Evolutionary conservation across 2,797 vertebrate species (phyloP).

Genomic region (Argya squamiceps): DNA sequence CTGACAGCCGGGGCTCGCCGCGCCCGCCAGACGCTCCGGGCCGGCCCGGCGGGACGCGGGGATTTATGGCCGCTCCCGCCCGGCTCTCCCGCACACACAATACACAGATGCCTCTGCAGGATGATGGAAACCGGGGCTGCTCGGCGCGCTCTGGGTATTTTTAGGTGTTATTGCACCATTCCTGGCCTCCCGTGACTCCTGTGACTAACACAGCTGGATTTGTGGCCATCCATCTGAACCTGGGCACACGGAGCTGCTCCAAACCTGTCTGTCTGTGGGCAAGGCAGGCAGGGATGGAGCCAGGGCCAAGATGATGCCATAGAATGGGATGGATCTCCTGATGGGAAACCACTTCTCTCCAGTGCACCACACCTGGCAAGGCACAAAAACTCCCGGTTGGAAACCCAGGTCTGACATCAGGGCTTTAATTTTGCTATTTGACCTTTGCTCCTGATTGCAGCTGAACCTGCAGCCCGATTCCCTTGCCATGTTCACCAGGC

Average conservation of each 20-base stretch:
- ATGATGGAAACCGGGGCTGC: neutral
- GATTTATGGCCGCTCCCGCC: neutral
- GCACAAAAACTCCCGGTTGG: neutral
- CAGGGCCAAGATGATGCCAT: neutral
- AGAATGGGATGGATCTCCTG: accelerated
- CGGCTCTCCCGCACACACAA: neutral
- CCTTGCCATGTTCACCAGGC: neutral
- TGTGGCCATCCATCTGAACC: slow-evolving; percentile 3
- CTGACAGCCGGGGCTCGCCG: slow-evolving; percentile 6
- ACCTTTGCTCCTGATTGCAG: neutral
- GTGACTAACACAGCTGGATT: slow-evolving; percentile 47
- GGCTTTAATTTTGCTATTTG: neutral
- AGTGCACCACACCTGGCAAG: neutral
- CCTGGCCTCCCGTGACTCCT: slow-evolving; percentile 45
- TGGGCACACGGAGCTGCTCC: accelerated
- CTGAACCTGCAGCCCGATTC: neutral
- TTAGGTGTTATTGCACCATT: slow-evolving; percentile 52
- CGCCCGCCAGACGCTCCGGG: neutral
- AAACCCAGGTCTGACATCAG: neutral
- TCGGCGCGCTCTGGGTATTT: neutral
- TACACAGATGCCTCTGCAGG: neutral
- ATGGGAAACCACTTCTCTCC: neutral
- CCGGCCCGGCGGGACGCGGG: neutral
- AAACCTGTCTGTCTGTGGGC: accelerated
- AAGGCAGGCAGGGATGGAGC: neutral